Conservation (phyloP, 2,113 vertebrate species). For the Pluvialis apricaria region DNA sequence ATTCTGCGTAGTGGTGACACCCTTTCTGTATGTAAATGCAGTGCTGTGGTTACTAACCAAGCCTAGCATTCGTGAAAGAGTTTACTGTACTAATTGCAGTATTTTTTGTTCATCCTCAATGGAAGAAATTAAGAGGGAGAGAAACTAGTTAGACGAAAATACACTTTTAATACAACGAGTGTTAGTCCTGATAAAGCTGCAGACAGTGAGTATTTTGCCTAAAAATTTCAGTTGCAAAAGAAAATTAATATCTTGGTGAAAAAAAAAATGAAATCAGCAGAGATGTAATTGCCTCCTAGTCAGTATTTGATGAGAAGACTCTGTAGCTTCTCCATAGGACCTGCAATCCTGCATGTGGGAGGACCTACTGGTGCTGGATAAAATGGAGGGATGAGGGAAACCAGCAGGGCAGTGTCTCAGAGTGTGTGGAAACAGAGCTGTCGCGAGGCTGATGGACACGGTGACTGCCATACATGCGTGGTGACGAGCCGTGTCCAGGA, state of each 20-base stretch:
- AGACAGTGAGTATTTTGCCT: background rate
- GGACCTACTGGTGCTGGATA: background rate
- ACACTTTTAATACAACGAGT: background rate
- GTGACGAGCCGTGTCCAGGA: background rate
- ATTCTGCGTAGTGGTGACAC: background rate
- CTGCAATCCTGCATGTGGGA: background rate
- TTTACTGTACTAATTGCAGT: background rate
- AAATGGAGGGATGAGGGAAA: background rate
- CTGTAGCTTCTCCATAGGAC: background rate
- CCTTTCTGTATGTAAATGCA: background rate
- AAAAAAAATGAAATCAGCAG: background rate
- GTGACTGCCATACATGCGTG: fast-evolving
- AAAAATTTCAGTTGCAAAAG: background rate
- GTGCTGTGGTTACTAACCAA: background rate
- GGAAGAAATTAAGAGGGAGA: background rate
- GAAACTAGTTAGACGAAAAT: background rate
- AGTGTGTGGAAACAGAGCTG: background rate
- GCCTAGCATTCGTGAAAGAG: background rate
- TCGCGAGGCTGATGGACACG: fast-evolving
- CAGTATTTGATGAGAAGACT: background rate
- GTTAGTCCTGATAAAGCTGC: background rate
- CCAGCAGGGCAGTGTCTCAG: too few species aligned
- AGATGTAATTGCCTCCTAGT: background rate
- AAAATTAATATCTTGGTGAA: background rate
- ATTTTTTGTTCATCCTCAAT: background rate